A percentile compares a stretch with the other conserved stretches of the same genome.
phyloP scores from a whole-genome alignment of 2,113 vertebrate genomes.

The Ursus arctos region DNA sequence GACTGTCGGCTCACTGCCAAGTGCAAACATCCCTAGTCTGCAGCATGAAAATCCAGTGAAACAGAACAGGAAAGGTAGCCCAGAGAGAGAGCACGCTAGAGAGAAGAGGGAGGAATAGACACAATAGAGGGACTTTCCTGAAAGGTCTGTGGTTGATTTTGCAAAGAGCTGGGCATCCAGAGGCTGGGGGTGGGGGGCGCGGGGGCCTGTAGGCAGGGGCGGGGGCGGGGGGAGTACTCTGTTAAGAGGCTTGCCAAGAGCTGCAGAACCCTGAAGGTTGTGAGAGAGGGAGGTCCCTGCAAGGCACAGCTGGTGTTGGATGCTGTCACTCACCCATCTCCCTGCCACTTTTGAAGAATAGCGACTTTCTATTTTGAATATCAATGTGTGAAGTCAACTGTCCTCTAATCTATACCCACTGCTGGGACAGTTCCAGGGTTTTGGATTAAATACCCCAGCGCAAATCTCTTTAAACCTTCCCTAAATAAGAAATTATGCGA shows the following conservation, averaged over 20 bases:
- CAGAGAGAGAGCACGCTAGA: not conserved
- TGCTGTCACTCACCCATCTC: slow-evolving; percentile 75
- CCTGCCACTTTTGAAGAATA: slow-evolving; percentile 78
- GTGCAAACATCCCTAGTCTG: not conserved
- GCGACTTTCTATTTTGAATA: slow-evolving; percentile 83
- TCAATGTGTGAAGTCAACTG: slow-evolving; percentile 90
- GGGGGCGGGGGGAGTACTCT: not conserved
- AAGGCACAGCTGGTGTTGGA: slow-evolving; percentile 67
- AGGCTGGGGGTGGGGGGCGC: not conserved
- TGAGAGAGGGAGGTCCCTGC: slow-evolving; percentile 14
- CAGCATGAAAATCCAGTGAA: slow-evolving; percentile 33
- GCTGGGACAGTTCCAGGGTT: slow-evolving; percentile 85
- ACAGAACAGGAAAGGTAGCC: slow-evolving; percentile 37
- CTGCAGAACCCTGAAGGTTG: slow-evolving; percentile 6
- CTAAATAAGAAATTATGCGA: slow-evolving; percentile 88
- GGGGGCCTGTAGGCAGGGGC: too few relatives aligned
- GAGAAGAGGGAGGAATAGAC: not conserved
- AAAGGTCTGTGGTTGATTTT: slow-evolving; percentile 10
- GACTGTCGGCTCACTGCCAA: slow-evolving; percentile 55
- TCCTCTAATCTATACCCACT: slow-evolving; percentile 86
- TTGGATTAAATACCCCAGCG: slow-evolving; percentile 86
- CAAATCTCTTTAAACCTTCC: slow-evolving; percentile 86
- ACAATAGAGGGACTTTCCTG: slow-evolving; percentile 48
- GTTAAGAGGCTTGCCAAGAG: slow-evolving; percentile 20
- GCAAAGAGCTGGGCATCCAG: not conserved